phyloP scores from a whole-genome alignment of 1,140 invertebrate genomes.

The Reticulitermes speratus region DNA sequence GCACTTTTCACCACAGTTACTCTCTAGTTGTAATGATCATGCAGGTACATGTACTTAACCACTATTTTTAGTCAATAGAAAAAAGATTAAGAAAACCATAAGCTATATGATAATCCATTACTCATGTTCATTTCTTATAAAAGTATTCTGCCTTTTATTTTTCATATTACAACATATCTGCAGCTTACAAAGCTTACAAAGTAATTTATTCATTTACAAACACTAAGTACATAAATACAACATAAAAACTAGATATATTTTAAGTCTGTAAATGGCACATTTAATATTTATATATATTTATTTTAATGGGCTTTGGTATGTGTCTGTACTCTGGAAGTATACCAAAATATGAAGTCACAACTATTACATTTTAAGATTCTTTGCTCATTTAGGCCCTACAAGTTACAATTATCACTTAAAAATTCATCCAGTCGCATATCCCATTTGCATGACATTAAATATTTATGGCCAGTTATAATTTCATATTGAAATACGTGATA shows the following conservation, averaged over 20 bases:
- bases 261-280: not conserved
- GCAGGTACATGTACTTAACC: not conserved
- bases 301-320: not conserved
- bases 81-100: not conserved
- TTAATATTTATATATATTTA: not conserved
- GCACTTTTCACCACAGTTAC: too few relatives aligned
- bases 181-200: not conserved
- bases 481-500: not conserved
- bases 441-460: not conserved
- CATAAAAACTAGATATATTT: not conserved
- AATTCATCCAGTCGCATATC: not conserved
- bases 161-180: not conserved
- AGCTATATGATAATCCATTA: not conserved
- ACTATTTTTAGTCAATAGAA: not conserved
- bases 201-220: not conserved
- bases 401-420: not conserved
- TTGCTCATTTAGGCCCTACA: not conserved
- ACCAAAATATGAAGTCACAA: too few relatives aligned
- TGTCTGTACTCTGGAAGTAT: not conserved
- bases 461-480: not conserved
- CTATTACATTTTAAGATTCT: not conserved
- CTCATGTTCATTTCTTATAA: too few relatives aligned
- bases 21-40: not conserved
- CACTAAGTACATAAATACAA: not conserved
- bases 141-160: too few relatives aligned